Conservation (phyloP, 2,888 invertebrate genomes). For the Nemotelus pantherinus region DNA sequence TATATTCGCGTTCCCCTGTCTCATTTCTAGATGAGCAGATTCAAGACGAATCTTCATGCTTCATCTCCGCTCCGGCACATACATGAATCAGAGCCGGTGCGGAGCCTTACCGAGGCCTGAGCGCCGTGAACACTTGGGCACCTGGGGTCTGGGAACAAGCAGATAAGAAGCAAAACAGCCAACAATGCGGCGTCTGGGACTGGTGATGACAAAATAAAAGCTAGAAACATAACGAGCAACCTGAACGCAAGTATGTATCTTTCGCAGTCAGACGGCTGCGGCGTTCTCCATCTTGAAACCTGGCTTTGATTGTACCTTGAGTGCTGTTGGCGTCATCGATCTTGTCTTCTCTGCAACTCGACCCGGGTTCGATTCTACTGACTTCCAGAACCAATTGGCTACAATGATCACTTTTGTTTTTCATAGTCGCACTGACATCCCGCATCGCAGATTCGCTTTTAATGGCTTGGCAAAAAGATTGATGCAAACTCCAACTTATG, state of each 20-base stretch:
- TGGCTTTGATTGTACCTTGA: background rate
- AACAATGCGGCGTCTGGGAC: too few species aligned
- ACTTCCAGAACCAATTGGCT: too few species aligned
- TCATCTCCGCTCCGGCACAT: slow-evolving; percentile 37
- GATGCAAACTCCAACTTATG: slow-evolving; percentile 22
- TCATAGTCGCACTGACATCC: background rate
- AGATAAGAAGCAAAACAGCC: too few species aligned
- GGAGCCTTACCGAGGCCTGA: slow-evolving; percentile 1
- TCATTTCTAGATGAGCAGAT: slow-evolving; percentile 7
- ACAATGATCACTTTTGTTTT: background rate
- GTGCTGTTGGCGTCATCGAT: background rate
- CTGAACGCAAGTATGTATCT: background rate
- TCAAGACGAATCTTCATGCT: slow-evolving; percentile 26
- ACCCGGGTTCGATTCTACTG: background rate
- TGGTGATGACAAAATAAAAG: background rate
- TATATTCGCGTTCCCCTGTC: background rate
- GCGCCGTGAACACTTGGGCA: too few species aligned
- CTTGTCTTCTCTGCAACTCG: background rate
- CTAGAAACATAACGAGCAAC: background rate
- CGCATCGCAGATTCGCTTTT: slow-evolving; percentile 5
- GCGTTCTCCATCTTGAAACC: background rate
- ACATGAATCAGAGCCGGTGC: slow-evolving; percentile 10
- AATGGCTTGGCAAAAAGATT: slow-evolving; percentile 32
- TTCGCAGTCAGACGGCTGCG: background rate
- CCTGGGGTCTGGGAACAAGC: too few species aligned